Percentiles rank a stretch among this genome's conserved stretches.
Conservation (phyloP, 2,113 vertebrate genomes). For the Pachycephala philippinensis region DNA sequence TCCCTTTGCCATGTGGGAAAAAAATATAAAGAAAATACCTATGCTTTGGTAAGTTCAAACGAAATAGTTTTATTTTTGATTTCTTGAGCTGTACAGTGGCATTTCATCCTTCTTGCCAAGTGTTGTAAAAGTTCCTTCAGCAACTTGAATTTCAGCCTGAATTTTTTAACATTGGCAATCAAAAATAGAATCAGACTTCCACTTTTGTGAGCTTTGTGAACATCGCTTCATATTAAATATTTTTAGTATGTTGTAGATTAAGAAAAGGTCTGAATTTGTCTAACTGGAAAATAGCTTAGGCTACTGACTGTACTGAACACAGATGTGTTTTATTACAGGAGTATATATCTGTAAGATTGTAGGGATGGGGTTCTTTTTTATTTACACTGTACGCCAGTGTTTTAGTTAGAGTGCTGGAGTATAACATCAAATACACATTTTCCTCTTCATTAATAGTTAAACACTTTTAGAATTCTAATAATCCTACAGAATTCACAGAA, state of each 20-base stretch:
- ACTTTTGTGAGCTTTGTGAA: not conserved
- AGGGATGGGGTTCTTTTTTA: not conserved
- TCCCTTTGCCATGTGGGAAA: not conserved
- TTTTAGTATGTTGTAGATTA: slow-evolving; percentile 19
- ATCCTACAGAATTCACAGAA: not conserved
- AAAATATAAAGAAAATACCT: not conserved
- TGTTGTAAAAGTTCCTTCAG: slow-evolving; percentile 24
- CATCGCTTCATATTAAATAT: not conserved
- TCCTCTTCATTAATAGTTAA: not conserved
- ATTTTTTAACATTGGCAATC: slow-evolving; percentile 8
- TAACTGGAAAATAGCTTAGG: slow-evolving; percentile 44
- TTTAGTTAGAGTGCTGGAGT: not conserved
- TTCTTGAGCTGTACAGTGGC: slow-evolving; percentile 46
- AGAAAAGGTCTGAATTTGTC: slow-evolving; percentile 14
- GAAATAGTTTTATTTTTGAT: not conserved
- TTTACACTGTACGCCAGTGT: not conserved
- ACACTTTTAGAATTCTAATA: not conserved
- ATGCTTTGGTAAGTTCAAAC: not conserved
- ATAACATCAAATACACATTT: not conserved
- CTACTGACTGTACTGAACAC: not conserved
- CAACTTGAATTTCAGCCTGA: slow-evolving; percentile 36
- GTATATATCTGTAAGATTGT: not conserved
- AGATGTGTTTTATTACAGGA: not conserved
- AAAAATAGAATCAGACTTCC: slow-evolving; percentile 29
- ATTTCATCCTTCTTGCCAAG: slow-evolving; percentile 33